A percentile compares a stretch with the other conserved stretches of the same genome.
phyloP scores from a whole-genome alignment of 2,888 invertebrate genomes.

The Aphidoletes aphidimyza region DNA sequence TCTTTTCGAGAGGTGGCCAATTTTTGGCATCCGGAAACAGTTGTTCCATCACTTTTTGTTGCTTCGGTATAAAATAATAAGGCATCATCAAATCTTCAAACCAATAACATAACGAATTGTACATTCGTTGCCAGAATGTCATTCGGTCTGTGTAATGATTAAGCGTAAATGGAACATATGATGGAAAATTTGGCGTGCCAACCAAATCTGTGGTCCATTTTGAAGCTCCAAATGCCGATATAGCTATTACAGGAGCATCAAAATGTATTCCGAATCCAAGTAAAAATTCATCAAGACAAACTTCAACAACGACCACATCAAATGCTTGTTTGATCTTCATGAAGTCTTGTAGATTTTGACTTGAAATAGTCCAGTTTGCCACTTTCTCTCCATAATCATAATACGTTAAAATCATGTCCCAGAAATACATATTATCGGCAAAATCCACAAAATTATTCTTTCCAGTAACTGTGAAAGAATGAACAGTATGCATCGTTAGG shows the following conservation, averaged over 20 bases:
- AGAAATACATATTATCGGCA: not conserved
- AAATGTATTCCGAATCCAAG: constrained; percentile 59
- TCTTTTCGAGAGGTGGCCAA: not conserved
- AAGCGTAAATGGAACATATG: constrained; percentile 54
- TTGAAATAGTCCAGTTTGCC: not conserved
- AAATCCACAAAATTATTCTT: not conserved
- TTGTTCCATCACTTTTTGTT: constrained; percentile 60
- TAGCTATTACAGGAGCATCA: constrained; percentile 59
- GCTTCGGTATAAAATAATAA: constrained; percentile 55
- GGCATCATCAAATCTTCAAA: constrained; percentile 58
- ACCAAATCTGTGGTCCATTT: constrained; percentile 55
- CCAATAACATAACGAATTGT: constrained; percentile 58
- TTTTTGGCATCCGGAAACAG: constrained; percentile 23
- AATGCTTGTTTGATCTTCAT: constrained; percentile 58
- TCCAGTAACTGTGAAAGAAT: not conserved
- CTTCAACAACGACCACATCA: constrained; percentile 59
- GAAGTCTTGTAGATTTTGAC: constrained; percentile 55
- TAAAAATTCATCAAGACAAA: constrained; percentile 59
- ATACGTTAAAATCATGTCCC: not conserved
- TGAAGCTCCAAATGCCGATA: constrained; percentile 55
- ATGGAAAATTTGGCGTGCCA: constrained; percentile 51
- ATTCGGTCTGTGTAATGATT: constrained; percentile 58
- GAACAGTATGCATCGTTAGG: not conserved
- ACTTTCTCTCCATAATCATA: not conserved
- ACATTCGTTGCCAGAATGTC: constrained; percentile 59